Base-by-base conservation (phyloP, 1,140 invertebrate species). In the Homarus americanus region DNA sequence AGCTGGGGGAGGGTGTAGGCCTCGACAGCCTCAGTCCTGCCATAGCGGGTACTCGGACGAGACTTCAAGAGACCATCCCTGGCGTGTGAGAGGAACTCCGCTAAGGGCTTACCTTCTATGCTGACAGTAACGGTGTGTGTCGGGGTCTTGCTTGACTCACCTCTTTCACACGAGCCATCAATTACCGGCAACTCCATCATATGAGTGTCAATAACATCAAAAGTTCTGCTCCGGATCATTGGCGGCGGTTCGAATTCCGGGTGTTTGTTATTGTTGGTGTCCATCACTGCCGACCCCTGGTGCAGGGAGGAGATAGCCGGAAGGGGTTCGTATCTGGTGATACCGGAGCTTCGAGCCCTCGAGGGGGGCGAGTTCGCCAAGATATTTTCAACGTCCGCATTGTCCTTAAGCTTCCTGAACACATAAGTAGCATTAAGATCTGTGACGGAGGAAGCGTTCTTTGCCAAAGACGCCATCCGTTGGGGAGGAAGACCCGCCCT, bases 191-290 rank as follows among this genome's bases (percentile, higher is more conserved):
- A 38, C 32, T 90, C 76, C 41, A 40, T 82, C 66, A 89, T 36
- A 4, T 72, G 73, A 0, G 87, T 89, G 32, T 90, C 88, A 28
- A 90, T 73, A 3, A 90, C 80, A 83, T 90, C 88, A 40, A 90
- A 90, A 24, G 88, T 90, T 66, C 49, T 73, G 38, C 88, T 90
- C 12, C 88, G 49, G 20, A 90, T 38, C n/a, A 90, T 20, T 32
- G 88, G 88, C 44, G 88, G 88, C 5, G 88, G 88, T 32, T 83
- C 34, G 24, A 41, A 40, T 20, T 36, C 28, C 4, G 49, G 32
- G 0, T 66, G 32, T 1, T 76, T 75, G 34, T 76, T 76, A 41
- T 72, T 66, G 82, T 28, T 72, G 15, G 82, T n/a, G 20, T 40
- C 36, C n/a, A 32, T 72, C n/a, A 24, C 15, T 1, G 72, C 10